Evolutionary conservation across 2,797 vertebrate species (phyloP), one percentile per base, ranked within the genome.

Genomic region (Channa striata): DNA sequence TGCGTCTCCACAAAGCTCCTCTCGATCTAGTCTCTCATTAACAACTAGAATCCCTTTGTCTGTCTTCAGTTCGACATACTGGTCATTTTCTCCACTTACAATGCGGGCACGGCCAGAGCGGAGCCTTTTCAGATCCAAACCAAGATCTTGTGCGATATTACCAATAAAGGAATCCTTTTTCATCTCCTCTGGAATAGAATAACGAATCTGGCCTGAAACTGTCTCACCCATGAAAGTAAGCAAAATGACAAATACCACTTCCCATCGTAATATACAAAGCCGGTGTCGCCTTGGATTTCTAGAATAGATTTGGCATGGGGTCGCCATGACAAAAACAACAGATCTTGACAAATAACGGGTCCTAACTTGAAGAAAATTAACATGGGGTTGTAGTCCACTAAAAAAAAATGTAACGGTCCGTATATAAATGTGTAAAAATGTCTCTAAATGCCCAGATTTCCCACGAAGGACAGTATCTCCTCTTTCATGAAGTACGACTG

Each of bases 121-220:
- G 3, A 87, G 78, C 30, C 80, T 59, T 42, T 51, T 74, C 8
- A 68, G 0, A 53, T 82, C 76, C 46, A 90, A 20, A 13, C 82
- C 85, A 1, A 88, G 52, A 13, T 89, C 87, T 7, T 77, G 73
- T 0, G 67, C 71, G 1, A 90, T 49, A 13, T 78, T 74, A 2
- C 87, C 88, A 0, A 90, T 78, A 2, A 87, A 1, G 1, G 78
- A 84, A 6, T 82, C 88, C 3, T 44, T 76, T 39, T 81, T 84
- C 82, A 84, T 77, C 73, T 90, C 87, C 57, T 90, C 83, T n/a
- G 86, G 76, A 5, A 87, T 74, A 3, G 88, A 82, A 39, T 90
- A 91, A 0, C 79, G 79, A 7, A 87, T 76, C 7, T 85, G 92
- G 0, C 72, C 61, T n/a, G n/a, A n/a, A n/a, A n/a, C n/a, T n/a